Conservation (phyloP, 2,888 invertebrate genomes). For the Drosophila prolongata region DNA sequence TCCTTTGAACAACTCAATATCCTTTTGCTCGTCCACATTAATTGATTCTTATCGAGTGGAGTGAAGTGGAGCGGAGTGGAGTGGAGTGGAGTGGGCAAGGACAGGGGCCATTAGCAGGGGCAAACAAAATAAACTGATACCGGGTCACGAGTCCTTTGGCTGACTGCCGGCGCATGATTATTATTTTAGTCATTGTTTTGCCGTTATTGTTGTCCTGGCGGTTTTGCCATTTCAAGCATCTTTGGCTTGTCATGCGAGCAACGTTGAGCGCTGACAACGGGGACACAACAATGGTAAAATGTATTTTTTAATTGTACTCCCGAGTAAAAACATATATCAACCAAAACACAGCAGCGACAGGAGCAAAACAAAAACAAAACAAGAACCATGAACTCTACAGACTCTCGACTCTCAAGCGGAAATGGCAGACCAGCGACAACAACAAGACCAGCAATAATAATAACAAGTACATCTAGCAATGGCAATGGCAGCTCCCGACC, state of each 20-base stretch:
- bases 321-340: conserved; percentile 70
- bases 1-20: conserved; percentile 46
- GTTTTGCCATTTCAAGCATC: conserved; percentile 73
- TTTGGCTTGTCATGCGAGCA: conserved; percentile 72
- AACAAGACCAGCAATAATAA: conserved; percentile 61
- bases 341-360: conserved; percentile 37
- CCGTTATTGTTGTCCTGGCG: conserved; percentile 34
- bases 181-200: conserved; percentile 60
- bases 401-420: conserved; percentile 67
- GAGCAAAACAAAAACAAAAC: conserved; percentile 16
- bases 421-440: conserved; percentile 75
- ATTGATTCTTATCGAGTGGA: conserved; percentile 59
- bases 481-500: conserved; percentile 56
- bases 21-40: conserved; percentile 41
- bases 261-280: conserved; percentile 53
- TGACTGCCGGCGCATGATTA: conserved; percentile 60
- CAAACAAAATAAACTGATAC: conserved; percentile 58
- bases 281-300: conserved; percentile 72
- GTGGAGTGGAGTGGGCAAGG: neutral
- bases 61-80: conserved; percentile 1
- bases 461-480: conserved; percentile 37
- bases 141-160: conserved; percentile 48
- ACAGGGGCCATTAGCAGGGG: conserved; percentile 54
- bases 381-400: conserved; percentile 62
- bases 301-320: conserved; percentile 79